A percentile compares a stretch with the other conserved stretches of the same genome.
Evolutionary conservation across 2,113 vertebrate genomes (phyloP).

Genomic region (Pelusios castaneus): DNA sequence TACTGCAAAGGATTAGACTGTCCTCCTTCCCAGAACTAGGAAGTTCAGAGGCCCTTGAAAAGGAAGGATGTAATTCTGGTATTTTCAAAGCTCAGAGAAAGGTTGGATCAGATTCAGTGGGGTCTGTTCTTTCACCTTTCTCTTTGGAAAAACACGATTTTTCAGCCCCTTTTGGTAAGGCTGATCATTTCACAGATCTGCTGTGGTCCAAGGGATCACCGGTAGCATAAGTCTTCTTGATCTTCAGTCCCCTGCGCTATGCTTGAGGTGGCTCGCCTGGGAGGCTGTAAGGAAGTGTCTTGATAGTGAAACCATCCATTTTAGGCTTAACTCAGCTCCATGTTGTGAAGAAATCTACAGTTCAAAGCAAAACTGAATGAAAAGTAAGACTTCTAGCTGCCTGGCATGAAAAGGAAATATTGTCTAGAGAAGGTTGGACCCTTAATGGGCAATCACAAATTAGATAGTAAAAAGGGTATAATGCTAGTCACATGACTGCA

Average conservation of each 20-base stretch:
- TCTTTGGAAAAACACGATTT: neutral
- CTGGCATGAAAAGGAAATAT: neutral
- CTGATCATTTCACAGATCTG: neutral
- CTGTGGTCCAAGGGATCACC: neutral
- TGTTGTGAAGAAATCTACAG: neutral
- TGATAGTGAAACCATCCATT: neutral
- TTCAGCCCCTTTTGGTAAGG: neutral
- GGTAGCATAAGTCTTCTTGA: fast-evolving
- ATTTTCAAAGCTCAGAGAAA: constrained; percentile 3
- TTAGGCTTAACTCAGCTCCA: neutral
- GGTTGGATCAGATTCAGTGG: neutral
- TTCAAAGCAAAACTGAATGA: neutral
- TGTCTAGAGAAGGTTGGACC: neutral
- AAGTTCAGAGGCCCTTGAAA: constrained; percentile 23
- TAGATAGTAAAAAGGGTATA: neutral
- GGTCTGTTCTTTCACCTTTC: neutral
- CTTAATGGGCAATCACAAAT: neutral
- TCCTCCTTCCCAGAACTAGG: neutral
- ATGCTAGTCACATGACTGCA: neutral
- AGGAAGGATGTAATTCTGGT: neutral
- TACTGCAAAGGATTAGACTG: neutral
- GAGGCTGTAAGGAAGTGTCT: neutral
- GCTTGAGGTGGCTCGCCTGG: fast-evolving
- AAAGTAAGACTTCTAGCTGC: neutral
- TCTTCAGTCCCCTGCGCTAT: fast-evolving